Base-by-base conservation (phyloP, 2,797 vertebrate genomes). In the Parauchenoglanis punctatus region DNA sequence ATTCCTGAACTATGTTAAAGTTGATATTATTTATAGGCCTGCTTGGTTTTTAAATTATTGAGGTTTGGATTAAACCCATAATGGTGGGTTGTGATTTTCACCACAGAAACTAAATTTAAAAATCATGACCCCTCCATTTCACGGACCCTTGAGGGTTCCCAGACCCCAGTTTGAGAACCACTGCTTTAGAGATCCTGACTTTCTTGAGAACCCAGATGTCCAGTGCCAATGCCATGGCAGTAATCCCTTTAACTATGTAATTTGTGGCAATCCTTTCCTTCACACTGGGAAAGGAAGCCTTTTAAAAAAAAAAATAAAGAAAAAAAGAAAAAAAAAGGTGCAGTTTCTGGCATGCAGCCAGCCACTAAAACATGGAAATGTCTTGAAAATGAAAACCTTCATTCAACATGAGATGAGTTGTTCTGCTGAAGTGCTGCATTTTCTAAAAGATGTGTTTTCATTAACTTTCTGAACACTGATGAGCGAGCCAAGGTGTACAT, bases 401-500 rank as follows among this genome's bases (percentile, higher is more conserved):
- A 72, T 84, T 84, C 28, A 72, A 28, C 49, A 84, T 8, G n/a
- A 84, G 59, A 58, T 7, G 46, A 54, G 17, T 7, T 73, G 83
- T 73, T 44, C 52, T 73, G 83, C 23, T 31, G 35, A 84, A 54
- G 8, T 58, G 18, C 20, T 35, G 28, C 58, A 73, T n/a, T n/a
- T n/a, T n/a, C 12, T 72, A 10, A 73, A 68, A 67, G 63, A 83
- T 7, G n/a, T 68, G 63, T 83, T 68, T 68, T 83, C 70, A 70
- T 35, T 82, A 44, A 40, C 61, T 23, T 68, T 70, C 40, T 35
- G 6, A 83, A 56, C n/a, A 3, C 18, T 83, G 46, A 83, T 25
- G 20, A 68, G 63, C 11, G 65, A 35, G 35, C 7, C 75, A 67
- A 54, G 87, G 90, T 61, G 89, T 72, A 89, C 91, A 44, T 89